phyloP scores from a whole-genome alignment of 2,113 vertebrate genomes.

The Gracilinanus agilis region DNA sequence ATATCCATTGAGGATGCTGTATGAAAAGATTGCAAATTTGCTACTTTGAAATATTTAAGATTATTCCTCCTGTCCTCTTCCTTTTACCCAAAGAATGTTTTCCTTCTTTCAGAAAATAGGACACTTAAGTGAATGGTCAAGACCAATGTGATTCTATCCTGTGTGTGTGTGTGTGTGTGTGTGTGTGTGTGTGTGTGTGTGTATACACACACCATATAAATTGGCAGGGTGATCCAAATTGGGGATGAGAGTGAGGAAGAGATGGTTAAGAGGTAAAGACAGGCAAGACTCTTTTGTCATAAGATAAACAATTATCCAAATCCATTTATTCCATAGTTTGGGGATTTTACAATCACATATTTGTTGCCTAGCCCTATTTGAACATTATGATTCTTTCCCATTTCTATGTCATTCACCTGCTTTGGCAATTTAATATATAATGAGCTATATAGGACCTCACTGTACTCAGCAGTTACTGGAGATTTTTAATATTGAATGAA shows the following conservation, averaged over 20 bases:
- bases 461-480: no score
- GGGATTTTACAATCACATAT: neutral
- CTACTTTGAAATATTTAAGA: neutral
- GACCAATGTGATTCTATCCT: no score
- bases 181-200: no score
- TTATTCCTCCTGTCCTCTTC: neutral
- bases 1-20: fast-evolving
- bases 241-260: neutral
- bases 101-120: neutral
- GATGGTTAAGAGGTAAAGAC: neutral
- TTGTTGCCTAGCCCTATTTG: neutral
- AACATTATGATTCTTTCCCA: neutral
- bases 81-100: neutral
- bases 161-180: no score
- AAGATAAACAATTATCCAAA: neutral
- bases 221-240: neutral
- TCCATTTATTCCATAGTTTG: neutral
- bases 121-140: no score
- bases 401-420: neutral
- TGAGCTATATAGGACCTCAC: no score
- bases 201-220: neutral
- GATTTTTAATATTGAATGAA: no score
- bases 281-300: neutral
- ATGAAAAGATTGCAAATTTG: neutral
- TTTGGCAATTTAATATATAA: neutral